A percentile compares a stretch with the other conserved stretches of the same genome.
Conservation (phyloP, 2,888 invertebrate species). For the Volucella zonaria region DNA sequence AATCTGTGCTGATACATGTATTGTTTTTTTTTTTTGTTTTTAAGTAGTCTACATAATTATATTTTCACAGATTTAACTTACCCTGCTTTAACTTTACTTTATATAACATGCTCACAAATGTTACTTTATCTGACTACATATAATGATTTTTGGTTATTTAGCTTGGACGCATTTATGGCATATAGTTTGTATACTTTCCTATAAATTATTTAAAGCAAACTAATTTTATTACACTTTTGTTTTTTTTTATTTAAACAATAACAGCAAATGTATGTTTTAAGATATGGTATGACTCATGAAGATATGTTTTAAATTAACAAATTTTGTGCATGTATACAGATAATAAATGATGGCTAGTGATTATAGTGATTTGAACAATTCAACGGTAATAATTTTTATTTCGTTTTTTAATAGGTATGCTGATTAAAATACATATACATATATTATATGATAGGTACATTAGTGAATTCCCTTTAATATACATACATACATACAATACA, state of each 20-base stretch:
- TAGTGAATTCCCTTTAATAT: conserved; percentile 46
- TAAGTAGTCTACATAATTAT: no score
- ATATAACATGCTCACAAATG: no score
- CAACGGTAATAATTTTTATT: conserved; percentile 2
- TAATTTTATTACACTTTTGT: not conserved
- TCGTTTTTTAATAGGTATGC: conserved; percentile 5
- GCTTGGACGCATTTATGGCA: not conserved
- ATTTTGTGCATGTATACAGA: not conserved
- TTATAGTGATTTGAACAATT: not conserved
- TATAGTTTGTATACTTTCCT: not conserved
- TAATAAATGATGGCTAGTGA: conserved; percentile 14
- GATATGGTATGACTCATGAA: conserved; percentile 55
- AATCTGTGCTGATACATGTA: no score
- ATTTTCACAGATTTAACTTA: no score
- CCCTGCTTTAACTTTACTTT: no score
- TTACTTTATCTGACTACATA: no score
- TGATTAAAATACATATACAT: conserved; percentile 7
- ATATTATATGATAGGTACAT: conserved; percentile 58
- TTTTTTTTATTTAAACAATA: not conserved
- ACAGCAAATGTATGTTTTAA: conserved; percentile 8
- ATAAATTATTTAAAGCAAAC: not conserved
- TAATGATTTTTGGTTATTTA: no score
- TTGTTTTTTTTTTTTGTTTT: no score
- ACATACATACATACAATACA: not conserved
- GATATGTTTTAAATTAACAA: conserved; percentile 53